Evolutionary conservation across 2,888 invertebrate genomes (phyloP).

Genomic region (Melinopterus prodromus): DNA sequence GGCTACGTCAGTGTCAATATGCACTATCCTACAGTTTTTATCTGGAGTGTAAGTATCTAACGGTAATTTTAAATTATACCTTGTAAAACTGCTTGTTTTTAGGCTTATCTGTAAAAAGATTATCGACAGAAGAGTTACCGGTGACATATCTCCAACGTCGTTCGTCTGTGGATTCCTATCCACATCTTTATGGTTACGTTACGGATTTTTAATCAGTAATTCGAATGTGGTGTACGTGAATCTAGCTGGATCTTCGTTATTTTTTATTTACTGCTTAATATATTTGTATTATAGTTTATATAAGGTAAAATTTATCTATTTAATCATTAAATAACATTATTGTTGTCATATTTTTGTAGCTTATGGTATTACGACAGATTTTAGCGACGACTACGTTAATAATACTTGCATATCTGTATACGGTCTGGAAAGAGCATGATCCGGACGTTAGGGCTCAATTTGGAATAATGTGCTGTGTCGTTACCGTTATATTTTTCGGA

Average conservation of each 20-base stretch:
- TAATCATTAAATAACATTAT: neutral
- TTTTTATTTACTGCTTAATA: conserved; percentile 73
- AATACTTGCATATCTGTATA: conserved; percentile 66
- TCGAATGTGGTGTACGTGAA: conserved; percentile 79
- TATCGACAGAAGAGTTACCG: conserved; percentile 75
- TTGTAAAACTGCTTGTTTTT: conserved; percentile 52
- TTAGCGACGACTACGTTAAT: conserved; percentile 64
- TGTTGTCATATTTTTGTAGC: conserved; percentile 52
- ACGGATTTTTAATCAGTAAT: conserved; percentile 78
- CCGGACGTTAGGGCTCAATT: conserved; percentile 66
- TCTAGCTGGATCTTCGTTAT: conserved; percentile 74
- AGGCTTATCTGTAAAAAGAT: conserved; percentile 81
- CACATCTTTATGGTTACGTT: conserved; percentile 81
- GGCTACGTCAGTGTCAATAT: conserved; percentile 72
- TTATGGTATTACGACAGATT: conserved; percentile 70
- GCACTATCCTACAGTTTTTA: conserved; percentile 84
- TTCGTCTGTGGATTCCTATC: conserved; percentile 80
- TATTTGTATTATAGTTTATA: conserved; percentile 78
- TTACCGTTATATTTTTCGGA: conserved; percentile 83
- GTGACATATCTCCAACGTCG: conserved; percentile 79
- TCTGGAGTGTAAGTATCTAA: conserved; percentile 79
- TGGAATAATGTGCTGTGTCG: conserved; percentile 74
- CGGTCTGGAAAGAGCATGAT: conserved; percentile 65
- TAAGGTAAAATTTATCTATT: conserved; percentile 62
- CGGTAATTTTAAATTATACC: conserved; percentile 28